A percentile compares a stretch with the other conserved stretches of the same genome.
Evolutionary conservation across 2,888 invertebrate genomes (phyloP).

Genomic region (Acrobasis consociella): DNA sequence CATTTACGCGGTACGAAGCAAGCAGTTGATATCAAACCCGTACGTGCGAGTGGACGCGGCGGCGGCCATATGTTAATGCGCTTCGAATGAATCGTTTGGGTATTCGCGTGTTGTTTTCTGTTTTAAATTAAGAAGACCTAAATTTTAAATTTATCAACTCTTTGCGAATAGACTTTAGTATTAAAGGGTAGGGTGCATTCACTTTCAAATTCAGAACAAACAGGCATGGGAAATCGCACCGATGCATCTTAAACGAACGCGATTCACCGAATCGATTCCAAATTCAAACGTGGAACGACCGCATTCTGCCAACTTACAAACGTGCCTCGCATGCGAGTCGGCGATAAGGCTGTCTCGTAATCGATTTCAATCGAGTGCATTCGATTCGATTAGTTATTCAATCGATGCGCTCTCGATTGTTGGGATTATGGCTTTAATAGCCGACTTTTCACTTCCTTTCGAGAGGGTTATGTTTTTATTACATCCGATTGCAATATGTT

Average conservation of each 20-base stretch:
- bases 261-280: slow-evolving; percentile 23
- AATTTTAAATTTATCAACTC: too few species aligned
- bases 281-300: slow-evolving; percentile 21
- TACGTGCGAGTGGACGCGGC: too few species aligned
- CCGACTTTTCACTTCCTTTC: slow-evolving; percentile 8
- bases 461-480: neutral
- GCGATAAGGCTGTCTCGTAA: slow-evolving; percentile 11
- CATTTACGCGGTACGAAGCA: too few species aligned
- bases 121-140: too few species aligned
- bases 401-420: slow-evolving; percentile 16
- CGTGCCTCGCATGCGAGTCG: slow-evolving; percentile 16
- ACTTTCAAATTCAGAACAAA: slow-evolving; percentile 17
- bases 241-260: slow-evolving; percentile 21
- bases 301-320: slow-evolving; percentile 20
- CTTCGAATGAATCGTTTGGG: too few species aligned
- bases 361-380: slow-evolving; percentile 14
- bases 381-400: slow-evolving; percentile 16
- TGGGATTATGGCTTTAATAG: slow-evolving; percentile 11
- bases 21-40: too few species aligned
- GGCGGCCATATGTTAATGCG: too few species aligned
- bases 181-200: neutral
- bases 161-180: too few species aligned
- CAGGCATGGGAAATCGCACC: slow-evolving; percentile 19
- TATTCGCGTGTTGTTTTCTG: too few species aligned
- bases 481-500: neutral